Evolutionary conservation across 2,113 vertebrate genomes (phyloP).

Genomic region (Cavia porcellus): DNA sequence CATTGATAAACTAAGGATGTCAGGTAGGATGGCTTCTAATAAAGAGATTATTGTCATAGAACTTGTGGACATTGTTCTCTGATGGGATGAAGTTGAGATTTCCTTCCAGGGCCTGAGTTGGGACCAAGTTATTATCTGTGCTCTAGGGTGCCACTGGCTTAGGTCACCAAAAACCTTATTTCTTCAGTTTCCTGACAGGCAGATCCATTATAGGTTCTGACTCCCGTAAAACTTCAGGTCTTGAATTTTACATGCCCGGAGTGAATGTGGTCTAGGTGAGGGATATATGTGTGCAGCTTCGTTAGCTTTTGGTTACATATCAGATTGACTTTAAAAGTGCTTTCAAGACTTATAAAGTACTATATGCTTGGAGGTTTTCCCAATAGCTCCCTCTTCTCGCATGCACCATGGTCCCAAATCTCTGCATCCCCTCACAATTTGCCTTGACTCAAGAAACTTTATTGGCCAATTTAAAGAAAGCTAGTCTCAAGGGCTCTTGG

Average conservation of each 20-base stretch:
- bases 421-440: slow-evolving; percentile 64
- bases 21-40: background rate
- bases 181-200: slow-evolving; percentile 67
- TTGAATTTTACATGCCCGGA: slow-evolving; percentile 76
- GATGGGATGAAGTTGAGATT: slow-evolving; percentile 12
- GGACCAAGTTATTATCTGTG: background rate
- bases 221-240: slow-evolving; percentile 54
- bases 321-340: slow-evolving; percentile 84
- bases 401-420: background rate
- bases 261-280: slow-evolving; percentile 73
- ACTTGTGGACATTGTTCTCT: background rate
- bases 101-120: background rate
- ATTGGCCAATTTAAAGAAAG: slow-evolving; percentile 85
- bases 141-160: background rate
- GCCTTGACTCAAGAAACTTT: slow-evolving; percentile 83
- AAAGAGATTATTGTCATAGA: background rate
- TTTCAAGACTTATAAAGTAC: slow-evolving; percentile 83
- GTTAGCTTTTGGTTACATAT: slow-evolving; percentile 79
- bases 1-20: background rate
- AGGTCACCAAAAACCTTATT: slow-evolving; percentile 55
- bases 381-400: slow-evolving; percentile 81
- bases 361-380: slow-evolving; percentile 79
- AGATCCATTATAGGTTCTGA: slow-evolving; percentile 56
- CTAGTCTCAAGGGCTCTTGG: slow-evolving; percentile 74
- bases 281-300: slow-evolving; percentile 25